Evolutionary conservation across 2,888 invertebrate genomes (phyloP).

Genomic region (Cephus spinipes): DNA sequence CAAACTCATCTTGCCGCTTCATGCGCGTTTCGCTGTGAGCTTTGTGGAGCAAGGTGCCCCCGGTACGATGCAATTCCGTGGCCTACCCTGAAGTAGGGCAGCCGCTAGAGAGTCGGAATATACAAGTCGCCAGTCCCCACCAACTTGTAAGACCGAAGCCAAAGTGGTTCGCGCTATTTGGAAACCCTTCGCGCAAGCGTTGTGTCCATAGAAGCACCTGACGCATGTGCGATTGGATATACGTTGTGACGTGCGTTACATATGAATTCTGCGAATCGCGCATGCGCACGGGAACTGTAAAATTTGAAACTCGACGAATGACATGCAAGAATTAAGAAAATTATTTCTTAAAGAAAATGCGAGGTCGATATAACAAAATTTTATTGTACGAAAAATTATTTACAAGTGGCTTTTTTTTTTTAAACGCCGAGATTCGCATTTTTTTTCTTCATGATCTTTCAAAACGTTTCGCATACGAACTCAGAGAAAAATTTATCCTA

Average conservation of each 20-base stretch:
- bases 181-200: constrained; percentile 19
- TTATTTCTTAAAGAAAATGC: neutral
- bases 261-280: neutral
- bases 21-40: neutral
- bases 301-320: neutral
- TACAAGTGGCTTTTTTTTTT: neutral
- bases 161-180: constrained; percentile 34
- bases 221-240: neutral
- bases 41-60: neutral
- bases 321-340: neutral
- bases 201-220: neutral
- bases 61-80: neutral
- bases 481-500: neutral
- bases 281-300: neutral
- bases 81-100: constrained; percentile 29
- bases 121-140: constrained; percentile 1
- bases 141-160: constrained; percentile 25
- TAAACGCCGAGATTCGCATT: neutral
- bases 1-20: neutral
- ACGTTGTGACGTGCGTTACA: neutral
- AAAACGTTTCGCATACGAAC: neutral
- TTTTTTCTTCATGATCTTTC: neutral
- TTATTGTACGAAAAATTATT: neutral
- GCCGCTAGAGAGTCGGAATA: constrained; percentile 14
- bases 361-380: neutral